phyloP scores from a whole-genome alignment of 1,140 invertebrate species.

The Zaprionus kolodkinae region DNA sequence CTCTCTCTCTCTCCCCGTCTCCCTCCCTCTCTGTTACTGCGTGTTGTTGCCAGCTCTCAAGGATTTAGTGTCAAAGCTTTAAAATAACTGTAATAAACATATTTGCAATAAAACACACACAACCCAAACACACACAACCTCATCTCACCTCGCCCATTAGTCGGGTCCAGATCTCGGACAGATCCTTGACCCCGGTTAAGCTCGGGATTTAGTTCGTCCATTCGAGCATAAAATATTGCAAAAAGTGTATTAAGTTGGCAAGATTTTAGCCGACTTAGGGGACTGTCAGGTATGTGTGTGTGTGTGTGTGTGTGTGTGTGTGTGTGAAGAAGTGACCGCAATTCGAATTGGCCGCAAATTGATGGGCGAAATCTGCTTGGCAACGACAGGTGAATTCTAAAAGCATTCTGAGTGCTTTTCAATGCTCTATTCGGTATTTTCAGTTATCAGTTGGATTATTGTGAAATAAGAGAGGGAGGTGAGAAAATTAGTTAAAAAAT shows the following conservation, averaged over 20 bases:
- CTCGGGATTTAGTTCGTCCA: constrained; percentile 11
- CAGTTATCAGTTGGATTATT: background rate
- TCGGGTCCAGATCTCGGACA: constrained; percentile 20
- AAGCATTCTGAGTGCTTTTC: background rate
- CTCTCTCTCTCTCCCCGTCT: background rate
- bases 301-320: background rate
- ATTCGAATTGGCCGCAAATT: constrained; percentile 2
- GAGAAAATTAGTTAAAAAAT: no score
- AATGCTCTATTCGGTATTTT: background rate
- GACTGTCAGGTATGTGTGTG: background rate
- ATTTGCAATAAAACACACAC: constrained; percentile 45
- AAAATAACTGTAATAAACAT: constrained; percentile 64
- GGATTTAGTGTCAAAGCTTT: constrained; percentile 51
- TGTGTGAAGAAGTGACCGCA: constrained; percentile 2
- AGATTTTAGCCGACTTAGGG: constrained; percentile 49
- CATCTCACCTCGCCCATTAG: constrained; percentile 47
- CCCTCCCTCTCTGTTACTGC: background rate
- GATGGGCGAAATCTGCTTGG: background rate
- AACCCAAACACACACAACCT: constrained; percentile 17
- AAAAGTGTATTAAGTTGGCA: constrained; percentile 56
- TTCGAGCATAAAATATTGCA: constrained; percentile 57
- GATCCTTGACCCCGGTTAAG: constrained; percentile 27
- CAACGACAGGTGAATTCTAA: constrained; percentile 2
- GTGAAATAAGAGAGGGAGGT: background rate
- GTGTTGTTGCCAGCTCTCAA: constrained; percentile 3